phyloP scores from a whole-genome alignment of 2,888 invertebrate species.

The Isotomurus palustris region DNA sequence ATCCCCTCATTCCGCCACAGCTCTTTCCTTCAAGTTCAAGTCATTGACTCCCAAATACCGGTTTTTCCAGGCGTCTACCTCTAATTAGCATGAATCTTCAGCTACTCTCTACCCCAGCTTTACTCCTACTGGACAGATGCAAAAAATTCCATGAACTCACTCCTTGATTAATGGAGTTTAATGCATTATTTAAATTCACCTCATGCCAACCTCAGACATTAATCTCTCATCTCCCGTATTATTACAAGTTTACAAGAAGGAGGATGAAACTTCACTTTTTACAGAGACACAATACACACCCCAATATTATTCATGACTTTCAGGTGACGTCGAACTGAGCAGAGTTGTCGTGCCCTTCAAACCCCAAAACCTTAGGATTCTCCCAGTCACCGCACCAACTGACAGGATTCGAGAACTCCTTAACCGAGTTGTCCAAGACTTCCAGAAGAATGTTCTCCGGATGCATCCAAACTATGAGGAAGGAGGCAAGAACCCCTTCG shows the following conservation, averaged over 20 bases:
- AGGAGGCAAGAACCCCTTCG: slow-evolving; percentile 43
- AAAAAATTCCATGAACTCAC: no score
- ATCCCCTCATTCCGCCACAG: no score
- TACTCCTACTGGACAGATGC: no score
- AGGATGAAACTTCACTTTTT: background rate
- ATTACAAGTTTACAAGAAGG: no score
- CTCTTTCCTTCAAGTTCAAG: no score
- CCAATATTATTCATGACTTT: background rate
- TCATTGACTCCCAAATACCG: slow-evolving; percentile 13
- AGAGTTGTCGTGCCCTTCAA: slow-evolving; percentile 46
- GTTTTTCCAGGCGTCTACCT: slow-evolving; percentile 10
- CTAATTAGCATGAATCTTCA: no score
- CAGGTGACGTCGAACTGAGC: slow-evolving; percentile 45
- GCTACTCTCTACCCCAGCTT: no score
- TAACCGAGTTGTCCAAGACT: slow-evolving; percentile 44
- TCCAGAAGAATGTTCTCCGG: slow-evolving; percentile 41
- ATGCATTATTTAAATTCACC: no score
- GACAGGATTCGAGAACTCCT: slow-evolving; percentile 44
- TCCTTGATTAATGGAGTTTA: no score
- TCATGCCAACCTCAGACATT: no score
- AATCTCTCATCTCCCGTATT: no score
- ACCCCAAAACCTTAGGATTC: slow-evolving; percentile 44
- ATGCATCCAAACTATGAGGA: slow-evolving; percentile 45
- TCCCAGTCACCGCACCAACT: slow-evolving; percentile 45
- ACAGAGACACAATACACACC: background rate